phyloP scores from a whole-genome alignment of 1,140 invertebrate genomes.

The Drosophila bipectinata region DNA sequence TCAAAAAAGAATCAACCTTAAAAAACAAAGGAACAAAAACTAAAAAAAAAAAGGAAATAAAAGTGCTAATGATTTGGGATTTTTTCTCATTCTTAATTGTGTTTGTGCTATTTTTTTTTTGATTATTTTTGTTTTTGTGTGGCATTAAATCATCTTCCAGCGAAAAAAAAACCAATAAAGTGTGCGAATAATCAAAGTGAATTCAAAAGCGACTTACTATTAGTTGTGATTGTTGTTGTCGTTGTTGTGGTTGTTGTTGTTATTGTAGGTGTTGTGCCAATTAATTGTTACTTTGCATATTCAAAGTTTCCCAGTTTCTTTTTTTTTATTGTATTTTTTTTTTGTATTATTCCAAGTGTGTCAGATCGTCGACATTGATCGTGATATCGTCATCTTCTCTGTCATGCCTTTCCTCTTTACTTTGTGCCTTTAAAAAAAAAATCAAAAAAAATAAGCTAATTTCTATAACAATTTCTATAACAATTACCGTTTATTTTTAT shows the following conservation, averaged over 20 bases:
- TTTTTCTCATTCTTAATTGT: constrained; percentile 54
- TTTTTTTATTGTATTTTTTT: constrained; percentile 22
- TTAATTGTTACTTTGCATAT: constrained; percentile 28
- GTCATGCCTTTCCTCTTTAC: not conserved
- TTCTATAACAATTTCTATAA: constrained; percentile 21
- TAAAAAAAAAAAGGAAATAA: constrained; percentile 36
- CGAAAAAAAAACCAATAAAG: constrained; percentile 24
- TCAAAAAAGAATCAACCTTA: not conserved
- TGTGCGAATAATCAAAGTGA: constrained; percentile 25
- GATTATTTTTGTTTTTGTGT: constrained; percentile 51
- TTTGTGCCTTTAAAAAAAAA: not conserved
- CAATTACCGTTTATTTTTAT: constrained; percentile 12
- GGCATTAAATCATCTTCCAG: constrained; percentile 65
- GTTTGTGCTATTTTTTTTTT: constrained; percentile 34
- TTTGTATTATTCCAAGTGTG: constrained; percentile 28
- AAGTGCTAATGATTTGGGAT: constrained; percentile 60
- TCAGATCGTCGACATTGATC: constrained; percentile 45
- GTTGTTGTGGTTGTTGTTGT: not conserved
- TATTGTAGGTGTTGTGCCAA: constrained; percentile 35
- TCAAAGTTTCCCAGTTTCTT: not conserved
- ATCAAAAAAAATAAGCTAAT: constrained; percentile 4
- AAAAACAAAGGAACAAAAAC: constrained; percentile 8
- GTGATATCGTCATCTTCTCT: constrained; percentile 21
- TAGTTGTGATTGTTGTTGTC: constrained; percentile 5
- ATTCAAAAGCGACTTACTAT: constrained; percentile 15